These are phyloP conservation scores for Pachyuromys duprasi DNA, from an alignment of 2,797 vertebrate species.

Conservation along the genomic window DNA sequence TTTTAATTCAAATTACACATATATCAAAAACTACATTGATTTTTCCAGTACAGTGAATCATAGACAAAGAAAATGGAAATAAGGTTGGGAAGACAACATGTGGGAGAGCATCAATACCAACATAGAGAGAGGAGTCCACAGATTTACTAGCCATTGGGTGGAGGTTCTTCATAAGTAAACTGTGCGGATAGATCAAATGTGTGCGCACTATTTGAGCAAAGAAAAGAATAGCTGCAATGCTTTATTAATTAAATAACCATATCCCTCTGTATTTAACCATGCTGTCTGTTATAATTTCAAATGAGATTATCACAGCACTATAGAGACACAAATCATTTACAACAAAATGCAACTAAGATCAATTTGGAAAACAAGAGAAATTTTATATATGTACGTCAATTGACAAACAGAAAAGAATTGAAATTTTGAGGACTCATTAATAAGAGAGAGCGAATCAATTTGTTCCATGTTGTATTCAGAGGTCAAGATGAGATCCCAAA, in stretches of 20 bases:
- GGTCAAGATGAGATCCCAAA: not conserved
- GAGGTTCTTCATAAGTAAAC: not conserved
- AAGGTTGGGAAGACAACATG: not conserved
- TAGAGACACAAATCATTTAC: not conserved
- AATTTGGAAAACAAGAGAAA: slow-evolving; percentile 26
- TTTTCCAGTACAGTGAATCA: not conserved
- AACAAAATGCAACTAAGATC: not conserved
- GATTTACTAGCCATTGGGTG: not conserved
- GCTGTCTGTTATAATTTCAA: not conserved
- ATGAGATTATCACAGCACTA: not conserved
- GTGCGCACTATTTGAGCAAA: not conserved
- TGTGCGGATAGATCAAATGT: not conserved
- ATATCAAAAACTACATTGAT: not conserved
- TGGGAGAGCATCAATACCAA: not conserved
- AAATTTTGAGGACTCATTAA: not conserved
- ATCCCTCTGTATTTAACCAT: not conserved
- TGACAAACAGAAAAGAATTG: slow-evolving; percentile 38
- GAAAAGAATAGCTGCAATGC: not conserved
- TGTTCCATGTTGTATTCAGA: not conserved
- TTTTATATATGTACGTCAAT: not conserved
- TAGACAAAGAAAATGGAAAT: not conserved
- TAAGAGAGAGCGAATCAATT: not conserved
- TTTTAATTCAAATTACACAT: not conserved
- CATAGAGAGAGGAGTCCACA: fast-evolving
- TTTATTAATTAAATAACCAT: slow-evolving; percentile 19